phyloP scores from a whole-genome alignment of 2,797 vertebrate genomes.

The Sandelia bainsii region DNA sequence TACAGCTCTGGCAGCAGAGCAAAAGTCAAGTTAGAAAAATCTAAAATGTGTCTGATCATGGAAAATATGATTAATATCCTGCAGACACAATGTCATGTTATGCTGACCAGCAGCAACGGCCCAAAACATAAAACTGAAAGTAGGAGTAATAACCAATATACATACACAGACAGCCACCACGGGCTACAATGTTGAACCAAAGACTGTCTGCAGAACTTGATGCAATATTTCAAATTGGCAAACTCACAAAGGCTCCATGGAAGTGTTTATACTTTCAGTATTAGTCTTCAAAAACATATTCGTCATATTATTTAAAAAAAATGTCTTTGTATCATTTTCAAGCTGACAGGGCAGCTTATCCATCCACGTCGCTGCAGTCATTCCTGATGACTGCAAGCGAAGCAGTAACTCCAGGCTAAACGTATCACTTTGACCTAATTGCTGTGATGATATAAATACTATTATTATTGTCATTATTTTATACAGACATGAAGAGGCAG shows the following conservation, averaged over 20 bases:
- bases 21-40: slow-evolving; percentile 1
- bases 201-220: no score
- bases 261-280: no score
- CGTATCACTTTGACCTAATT: slow-evolving; percentile 39
- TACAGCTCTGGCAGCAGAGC: slow-evolving; percentile 31
- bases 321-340: slow-evolving; percentile 9
- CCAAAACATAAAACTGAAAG: no score
- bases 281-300: not conserved
- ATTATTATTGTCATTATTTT: not conserved
- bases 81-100: no score
- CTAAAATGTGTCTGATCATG: slow-evolving; percentile 12
- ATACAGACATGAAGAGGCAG: slow-evolving; percentile 31
- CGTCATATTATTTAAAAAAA: slow-evolving; percentile 3
- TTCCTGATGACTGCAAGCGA: slow-evolving; percentile 37
- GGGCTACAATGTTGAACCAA: no score
- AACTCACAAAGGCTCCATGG: no score
- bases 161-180: no score
- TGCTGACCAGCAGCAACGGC: no score
- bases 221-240: no score
- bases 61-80: not conserved
- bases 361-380: slow-evolving; percentile 6
- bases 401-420: slow-evolving; percentile 13
- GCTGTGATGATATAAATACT: slow-evolving; percentile 37
- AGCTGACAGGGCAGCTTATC: slow-evolving; percentile 19
- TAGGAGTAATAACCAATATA: no score